Base-by-base conservation (phyloP, 1,140 invertebrate species). In the Diorhabda elongata region DNA sequence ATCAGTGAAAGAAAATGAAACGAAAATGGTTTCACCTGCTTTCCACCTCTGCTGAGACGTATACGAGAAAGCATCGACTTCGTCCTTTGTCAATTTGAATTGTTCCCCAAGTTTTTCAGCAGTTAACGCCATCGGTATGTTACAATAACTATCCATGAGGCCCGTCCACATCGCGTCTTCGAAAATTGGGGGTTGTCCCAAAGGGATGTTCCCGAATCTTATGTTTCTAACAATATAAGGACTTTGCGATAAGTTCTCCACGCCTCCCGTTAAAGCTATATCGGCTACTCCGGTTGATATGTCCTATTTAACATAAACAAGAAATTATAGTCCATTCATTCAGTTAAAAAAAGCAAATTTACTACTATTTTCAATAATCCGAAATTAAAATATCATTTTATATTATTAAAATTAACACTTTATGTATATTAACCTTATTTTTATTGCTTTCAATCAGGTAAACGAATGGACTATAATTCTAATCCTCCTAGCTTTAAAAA, bases 51-150 rank as follows among this genome's bases (percentile, higher is more conserved):
- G 85, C 78, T 96, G 93, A 7, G 97, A 98, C 72, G 85, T 85
- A 0, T 98, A 79, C 5, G 97, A 90, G 85, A 92, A 99, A 69
- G 90, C 84, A 79, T 99, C 97, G 67, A 92, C 92, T 74, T 98
- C 93, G 73, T 94, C 88, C 64, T 94, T 85, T 0, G 90, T 91
- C 44, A 99, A 86, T 45, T 91, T 90, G 79, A 93, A 98, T 79
- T 98, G 91, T 41, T 88, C 92, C 3, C 95, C 97, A 45, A 99
- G 84, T 81, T 99, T 99, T 84, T 99, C 98, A 6, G 98, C 98
- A 2, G 98, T 99, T 70, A 97, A 82, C 5, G 93, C 98, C 98
- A 99, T 99, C 0, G 96, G 93, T 26, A 95, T 85, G 75, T 95
- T 92, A 78, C 94, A 95, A 79, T 97, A 91, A 0, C 88, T 87